Evolutionary conservation across 2,113 vertebrate genomes (phyloP), one percentile per base, ranked within the genome.

Genomic region (Acinonyx jubatus): DNA sequence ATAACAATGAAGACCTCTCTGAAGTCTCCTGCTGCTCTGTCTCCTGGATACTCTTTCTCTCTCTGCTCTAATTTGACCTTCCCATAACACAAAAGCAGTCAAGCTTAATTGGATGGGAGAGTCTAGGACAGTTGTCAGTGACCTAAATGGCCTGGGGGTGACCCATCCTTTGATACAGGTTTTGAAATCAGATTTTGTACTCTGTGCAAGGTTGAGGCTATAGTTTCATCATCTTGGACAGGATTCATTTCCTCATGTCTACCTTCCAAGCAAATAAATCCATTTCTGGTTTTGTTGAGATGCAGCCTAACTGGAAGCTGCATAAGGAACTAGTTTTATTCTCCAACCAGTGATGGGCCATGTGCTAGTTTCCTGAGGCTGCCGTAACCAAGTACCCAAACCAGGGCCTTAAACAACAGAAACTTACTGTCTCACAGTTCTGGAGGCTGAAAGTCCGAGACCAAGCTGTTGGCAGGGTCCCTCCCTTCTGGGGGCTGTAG

Each of bases 261-360:
- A 76, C 14, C 38, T 94, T 94, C 61, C 83, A 74, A 87, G 36
- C n/a, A 95, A 92, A 91, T 81, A 95, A 92, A 91, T 84, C 6
- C 1, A 86, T 79, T 78, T 81, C 69, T 93, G 16, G 2, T 68
- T 97, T 93, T 63, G 21, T 84, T 93, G 18, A 92, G 88, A 65
- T 83, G 29, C 13, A 93, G 6, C 38, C 66, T 8, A 97, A 81
- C 16, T 84, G 31, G 69, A 76, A 48, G 74, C 15, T 6, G 61
- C 16, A n/a, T 38, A 19, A 1, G 10, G 11, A 41, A 1, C 52
- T 23, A 23, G 5, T 84, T 88, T 84, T 93, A 48, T 84, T 92
- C 29, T 78, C 97, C 78, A 80, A 36, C 9, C 38, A 95, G 38
- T 19, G 38, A 86, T 63, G 33, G 33, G 27, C 33, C 16, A 69